phyloP scores from a whole-genome alignment of 37 sponge, comb jelly and placozoan species.

The Axinella damicornis region DNA sequence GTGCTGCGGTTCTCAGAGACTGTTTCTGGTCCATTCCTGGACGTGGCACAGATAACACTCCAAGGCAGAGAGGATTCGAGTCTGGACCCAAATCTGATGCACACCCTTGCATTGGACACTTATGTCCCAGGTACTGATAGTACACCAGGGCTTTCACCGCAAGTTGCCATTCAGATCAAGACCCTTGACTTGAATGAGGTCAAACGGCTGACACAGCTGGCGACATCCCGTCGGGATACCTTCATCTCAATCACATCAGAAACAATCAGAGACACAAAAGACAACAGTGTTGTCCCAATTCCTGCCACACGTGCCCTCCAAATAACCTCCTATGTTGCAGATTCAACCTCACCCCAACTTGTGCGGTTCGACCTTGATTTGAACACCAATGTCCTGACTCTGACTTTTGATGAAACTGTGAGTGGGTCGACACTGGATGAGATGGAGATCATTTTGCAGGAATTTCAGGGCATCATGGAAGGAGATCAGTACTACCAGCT shows the following conservation, averaged over 20 bases:
- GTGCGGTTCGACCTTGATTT: slow-evolving; percentile 70
- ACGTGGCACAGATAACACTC: slow-evolving; percentile 62
- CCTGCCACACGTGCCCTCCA: slow-evolving; percentile 33
- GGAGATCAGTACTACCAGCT: slow-evolving; percentile 62
- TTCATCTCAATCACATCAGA: slow-evolving; percentile 59
- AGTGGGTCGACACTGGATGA: slow-evolving; percentile 71
- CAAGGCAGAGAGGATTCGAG: slow-evolving; percentile 12
- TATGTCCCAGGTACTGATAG: slow-evolving; percentile 28
- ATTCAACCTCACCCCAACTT: slow-evolving; percentile 72
- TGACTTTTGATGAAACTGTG: slow-evolving; percentile 91
- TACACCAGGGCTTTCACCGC: slow-evolving; percentile 13
- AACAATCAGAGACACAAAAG: slow-evolving; percentile 67
- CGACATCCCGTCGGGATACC: slow-evolving; percentile 55
- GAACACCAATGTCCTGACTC: slow-evolving; percentile 52
- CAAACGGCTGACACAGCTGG: slow-evolving; percentile 69
- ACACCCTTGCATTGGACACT: slow-evolving; percentile 39
- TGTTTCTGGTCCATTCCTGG: slow-evolving; percentile 57
- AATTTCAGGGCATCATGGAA: slow-evolving; percentile 22
- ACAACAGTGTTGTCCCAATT: slow-evolving; percentile 57
- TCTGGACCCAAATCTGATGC: slow-evolving; percentile 4
- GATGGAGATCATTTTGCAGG: slow-evolving; percentile 67
- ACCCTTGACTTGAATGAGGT: slow-evolving; percentile 69
- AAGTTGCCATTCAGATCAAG: slow-evolving; percentile 32
- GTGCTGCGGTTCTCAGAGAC: slow-evolving; percentile 80
- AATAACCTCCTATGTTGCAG: slow-evolving; percentile 55